These are phyloP conservation scores for Urocyon cinereoargenteus DNA, from an alignment of 2,797 vertebrate genomes.

Conservation along the genomic window DNA sequence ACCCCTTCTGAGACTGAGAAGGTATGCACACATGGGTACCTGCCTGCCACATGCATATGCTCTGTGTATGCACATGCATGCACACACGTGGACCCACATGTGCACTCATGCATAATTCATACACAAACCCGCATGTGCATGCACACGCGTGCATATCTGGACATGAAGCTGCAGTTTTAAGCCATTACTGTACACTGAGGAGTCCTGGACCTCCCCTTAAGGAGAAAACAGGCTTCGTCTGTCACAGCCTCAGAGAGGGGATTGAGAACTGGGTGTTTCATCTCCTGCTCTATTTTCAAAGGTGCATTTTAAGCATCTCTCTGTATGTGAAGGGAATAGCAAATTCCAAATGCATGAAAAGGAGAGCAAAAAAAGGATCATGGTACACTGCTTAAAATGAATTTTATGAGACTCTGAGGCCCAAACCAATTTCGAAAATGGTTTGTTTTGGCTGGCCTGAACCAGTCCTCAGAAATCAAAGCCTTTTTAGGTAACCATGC, in stretches of 20 bases:
- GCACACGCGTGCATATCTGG: neutral
- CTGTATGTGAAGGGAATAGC: neutral
- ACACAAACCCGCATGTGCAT: neutral
- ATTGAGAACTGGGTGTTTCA: neutral
- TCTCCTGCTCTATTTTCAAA: neutral
- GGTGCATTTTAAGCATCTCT: neutral
- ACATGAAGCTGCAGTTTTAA: neutral
- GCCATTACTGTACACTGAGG: neutral
- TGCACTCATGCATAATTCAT: neutral
- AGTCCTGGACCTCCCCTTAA: neutral
- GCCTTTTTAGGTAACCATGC: neutral
- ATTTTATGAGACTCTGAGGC: conserved; percentile 26
- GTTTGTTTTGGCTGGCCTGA: conserved; percentile 21
- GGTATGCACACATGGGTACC: neutral
- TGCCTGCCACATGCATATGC: neutral
- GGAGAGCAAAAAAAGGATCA: neutral
- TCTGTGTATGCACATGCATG: neutral
- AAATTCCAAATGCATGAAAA: neutral
- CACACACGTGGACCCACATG: neutral
- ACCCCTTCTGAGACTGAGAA: neutral
- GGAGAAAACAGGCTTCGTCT: neutral
- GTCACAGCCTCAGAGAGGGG: neutral
- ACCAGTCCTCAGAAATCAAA: conserved; percentile 43
- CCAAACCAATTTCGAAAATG: conserved; percentile 62
- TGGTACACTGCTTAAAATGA: neutral